Evolutionary conservation across 1,140 invertebrate genomes (phyloP).

Genomic region (Notospermus geniculatus): DNA sequence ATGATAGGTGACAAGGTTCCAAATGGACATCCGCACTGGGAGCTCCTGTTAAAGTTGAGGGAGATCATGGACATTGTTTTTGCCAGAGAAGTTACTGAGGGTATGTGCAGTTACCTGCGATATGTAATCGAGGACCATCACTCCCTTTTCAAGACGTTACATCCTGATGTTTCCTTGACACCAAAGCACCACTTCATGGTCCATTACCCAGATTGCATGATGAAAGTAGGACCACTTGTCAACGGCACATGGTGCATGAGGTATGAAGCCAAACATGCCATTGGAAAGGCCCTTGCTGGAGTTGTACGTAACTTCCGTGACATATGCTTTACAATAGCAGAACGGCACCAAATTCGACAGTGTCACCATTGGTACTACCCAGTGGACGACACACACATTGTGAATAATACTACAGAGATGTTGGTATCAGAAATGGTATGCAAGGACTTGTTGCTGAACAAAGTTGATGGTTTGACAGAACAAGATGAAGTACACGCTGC

Average conservation of each 20-base stretch:
- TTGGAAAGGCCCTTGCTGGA: background rate
- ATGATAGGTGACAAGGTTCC: background rate
- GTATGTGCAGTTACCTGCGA: background rate
- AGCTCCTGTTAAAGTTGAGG: background rate
- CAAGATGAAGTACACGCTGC: too few species aligned
- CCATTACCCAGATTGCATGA: background rate
- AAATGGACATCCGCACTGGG: background rate
- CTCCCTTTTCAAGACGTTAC: background rate
- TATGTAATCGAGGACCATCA: background rate
- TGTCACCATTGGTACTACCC: background rate
- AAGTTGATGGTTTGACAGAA: too few species aligned
- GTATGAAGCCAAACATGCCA: background rate
- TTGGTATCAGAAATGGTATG: too few species aligned
- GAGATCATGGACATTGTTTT: slow-evolving; percentile 5
- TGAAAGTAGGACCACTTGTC: background rate
- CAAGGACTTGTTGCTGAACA: too few species aligned
- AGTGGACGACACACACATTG: too few species aligned
- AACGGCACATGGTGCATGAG: slow-evolving; percentile 3
- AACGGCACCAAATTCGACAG: background rate
- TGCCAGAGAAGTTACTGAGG: background rate
- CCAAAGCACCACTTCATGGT: slow-evolving; percentile 1
- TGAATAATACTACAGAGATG: too few species aligned
- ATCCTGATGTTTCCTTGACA: background rate
- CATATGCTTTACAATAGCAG: background rate
- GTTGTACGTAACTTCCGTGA: background rate